Percentiles rank a stretch among this genome's conserved stretches.
Conservation (phyloP, 2,113 vertebrate genomes). For the Ammodytes marinus region DNA sequence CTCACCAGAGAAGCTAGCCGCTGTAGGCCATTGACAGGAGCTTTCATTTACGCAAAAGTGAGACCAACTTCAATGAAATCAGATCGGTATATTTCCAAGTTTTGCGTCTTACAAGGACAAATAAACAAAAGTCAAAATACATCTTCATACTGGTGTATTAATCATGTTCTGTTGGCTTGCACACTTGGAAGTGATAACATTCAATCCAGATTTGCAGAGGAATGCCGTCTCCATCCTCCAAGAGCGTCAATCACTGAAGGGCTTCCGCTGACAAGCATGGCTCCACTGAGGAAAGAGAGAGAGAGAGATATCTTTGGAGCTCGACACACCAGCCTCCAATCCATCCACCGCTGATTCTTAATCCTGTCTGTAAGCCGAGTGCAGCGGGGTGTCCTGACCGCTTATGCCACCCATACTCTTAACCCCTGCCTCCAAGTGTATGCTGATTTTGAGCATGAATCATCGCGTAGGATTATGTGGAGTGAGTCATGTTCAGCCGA, state of each 20-base stretch:
- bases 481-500: constrained; percentile 70
- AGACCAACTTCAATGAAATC: background rate
- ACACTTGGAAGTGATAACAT: constrained; percentile 12
- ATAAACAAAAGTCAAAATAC: background rate
- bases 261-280: constrained; percentile 41
- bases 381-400: constrained; percentile 71
- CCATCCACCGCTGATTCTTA: constrained; percentile 61
- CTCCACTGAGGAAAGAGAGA: constrained; percentile 40
- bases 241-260: constrained; percentile 21
- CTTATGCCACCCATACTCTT: constrained; percentile 73
- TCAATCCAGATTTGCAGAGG: constrained; percentile 8
- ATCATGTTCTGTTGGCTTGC: constrained; percentile 25
- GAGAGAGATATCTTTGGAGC: constrained; percentile 35
- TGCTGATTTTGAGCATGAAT: constrained; percentile 68
- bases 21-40: background rate
- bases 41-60: background rate
- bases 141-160: background rate
- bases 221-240: constrained; percentile 35
- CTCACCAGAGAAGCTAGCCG: background rate
- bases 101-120: background rate
- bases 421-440: constrained; percentile 66
- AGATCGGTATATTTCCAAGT: background rate
- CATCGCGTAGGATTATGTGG: constrained; percentile 75
- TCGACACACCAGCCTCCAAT: constrained; percentile 58
- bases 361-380: constrained; percentile 72